Conservation (phyloP, 2,888 invertebrate species). For the Perizoma affinitatum region DNA sequence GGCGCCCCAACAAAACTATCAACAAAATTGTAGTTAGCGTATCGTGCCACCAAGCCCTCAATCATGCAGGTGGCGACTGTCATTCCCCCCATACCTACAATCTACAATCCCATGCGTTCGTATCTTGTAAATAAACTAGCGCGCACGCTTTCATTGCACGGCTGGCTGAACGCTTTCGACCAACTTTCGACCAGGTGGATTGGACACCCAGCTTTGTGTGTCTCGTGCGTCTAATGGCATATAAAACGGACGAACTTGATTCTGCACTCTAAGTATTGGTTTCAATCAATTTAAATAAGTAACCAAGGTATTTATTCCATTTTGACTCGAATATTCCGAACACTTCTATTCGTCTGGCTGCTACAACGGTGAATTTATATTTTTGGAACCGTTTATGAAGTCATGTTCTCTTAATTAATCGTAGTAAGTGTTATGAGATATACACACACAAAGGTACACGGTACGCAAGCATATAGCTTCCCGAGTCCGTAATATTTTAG, state of each 20-base stretch:
- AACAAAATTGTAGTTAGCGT: too few relatives aligned
- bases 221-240: background rate
- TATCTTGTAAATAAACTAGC: conserved; percentile 9
- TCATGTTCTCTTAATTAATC: conserved; percentile 5
- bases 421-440: background rate
- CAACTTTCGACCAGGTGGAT: background rate
- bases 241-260: too few relatives aligned
- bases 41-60: too few relatives aligned
- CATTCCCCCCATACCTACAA: conserved; percentile 14
- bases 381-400: conserved; percentile 1
- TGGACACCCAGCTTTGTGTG: conserved; percentile 11
- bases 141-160: conserved; percentile 20
- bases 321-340: background rate
- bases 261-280: too few relatives aligned
- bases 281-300: too few relatives aligned
- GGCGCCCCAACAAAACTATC: too few relatives aligned
- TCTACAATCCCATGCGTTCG: conserved; percentile 11
- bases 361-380: conserved; percentile 2
- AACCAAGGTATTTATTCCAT: background rate
- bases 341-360: background rate
- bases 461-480: too few relatives aligned
- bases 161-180: conserved; percentile 16
- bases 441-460: background rate
- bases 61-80: conserved; percentile 10
- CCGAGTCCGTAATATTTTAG: too few relatives aligned